Evolutionary conservation across 2,888 invertebrate genomes (phyloP).

Genomic region (Lathronympha strigana): DNA sequence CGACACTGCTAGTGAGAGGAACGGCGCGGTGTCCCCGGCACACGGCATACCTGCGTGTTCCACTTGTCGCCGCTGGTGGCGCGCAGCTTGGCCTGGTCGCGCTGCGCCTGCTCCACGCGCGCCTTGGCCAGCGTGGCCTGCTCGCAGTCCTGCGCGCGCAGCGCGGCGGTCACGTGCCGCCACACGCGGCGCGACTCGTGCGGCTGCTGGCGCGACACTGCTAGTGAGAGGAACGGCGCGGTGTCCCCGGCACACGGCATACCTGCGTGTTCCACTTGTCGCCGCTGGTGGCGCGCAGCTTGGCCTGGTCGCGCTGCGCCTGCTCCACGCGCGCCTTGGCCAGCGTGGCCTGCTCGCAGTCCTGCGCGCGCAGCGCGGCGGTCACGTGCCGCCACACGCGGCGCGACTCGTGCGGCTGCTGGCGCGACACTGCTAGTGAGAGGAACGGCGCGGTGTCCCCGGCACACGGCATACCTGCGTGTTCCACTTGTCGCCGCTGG

Average conservation of each 20-base stretch:
- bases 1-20: no score
- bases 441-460: no score
- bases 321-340: conserved; percentile 89
- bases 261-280: conserved; percentile 95
- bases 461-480: conserved; percentile 89
- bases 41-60: conserved; percentile 90
- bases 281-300: conserved; percentile 89
- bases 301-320: conserved; percentile 96
- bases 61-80: conserved; percentile 90
- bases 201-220: no score
- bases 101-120: conserved; percentile 96
- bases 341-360: conserved; percentile 95
- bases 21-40: no score
- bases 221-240: no score
- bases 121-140: conserved; percentile 96
- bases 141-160: conserved; percentile 90
- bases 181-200: conserved; percentile 97
- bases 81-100: conserved; percentile 94
- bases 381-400: no score
- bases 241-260: no score
- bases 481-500: conserved; percentile 90
- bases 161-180: conserved; percentile 98
- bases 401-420: no score
- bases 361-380: no score
- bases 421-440: no score